phyloP scores from a whole-genome alignment of 1,140 invertebrate genomes.

The Cataglyphis hispanica region DNA sequence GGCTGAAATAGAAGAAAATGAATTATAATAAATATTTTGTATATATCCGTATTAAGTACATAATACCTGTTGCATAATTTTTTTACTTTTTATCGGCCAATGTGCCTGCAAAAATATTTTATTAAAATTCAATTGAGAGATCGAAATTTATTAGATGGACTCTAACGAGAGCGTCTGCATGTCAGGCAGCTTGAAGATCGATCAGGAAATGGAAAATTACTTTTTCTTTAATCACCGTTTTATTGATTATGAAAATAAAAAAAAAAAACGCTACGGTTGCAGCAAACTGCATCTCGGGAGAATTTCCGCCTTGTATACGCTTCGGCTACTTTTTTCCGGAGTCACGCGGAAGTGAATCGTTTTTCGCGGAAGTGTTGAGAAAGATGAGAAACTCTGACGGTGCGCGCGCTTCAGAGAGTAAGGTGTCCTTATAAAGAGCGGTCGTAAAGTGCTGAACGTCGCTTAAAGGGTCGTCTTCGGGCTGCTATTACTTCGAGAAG shows the following conservation, averaged over 20 bases:
- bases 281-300: conserved; percentile 18
- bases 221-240: conserved; percentile 55
- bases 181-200: conserved; percentile 62
- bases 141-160: conserved; percentile 66
- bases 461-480: conserved; percentile 77
- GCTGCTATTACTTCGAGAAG: conserved; percentile 78
- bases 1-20: neutral
- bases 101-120: neutral
- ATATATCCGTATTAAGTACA: neutral
- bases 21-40: neutral
- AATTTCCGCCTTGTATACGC: conserved; percentile 46
- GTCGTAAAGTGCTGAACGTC: conserved; percentile 78
- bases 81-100: neutral
- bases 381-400: neutral
- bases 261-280: conserved; percentile 48
- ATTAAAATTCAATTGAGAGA: conserved; percentile 26
- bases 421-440: conserved; percentile 69
- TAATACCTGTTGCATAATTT: neutral
- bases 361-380: neutral
- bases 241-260: conserved; percentile 53
- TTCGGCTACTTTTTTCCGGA: conserved; percentile 18
- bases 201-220: conserved; percentile 65
- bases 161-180: conserved; percentile 63
- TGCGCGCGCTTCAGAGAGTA: neutral
- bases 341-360: conserved; percentile 17